Evolutionary conservation across 2,113 vertebrate genomes (phyloP).

Genomic region (Nymphicus hollandicus): DNA sequence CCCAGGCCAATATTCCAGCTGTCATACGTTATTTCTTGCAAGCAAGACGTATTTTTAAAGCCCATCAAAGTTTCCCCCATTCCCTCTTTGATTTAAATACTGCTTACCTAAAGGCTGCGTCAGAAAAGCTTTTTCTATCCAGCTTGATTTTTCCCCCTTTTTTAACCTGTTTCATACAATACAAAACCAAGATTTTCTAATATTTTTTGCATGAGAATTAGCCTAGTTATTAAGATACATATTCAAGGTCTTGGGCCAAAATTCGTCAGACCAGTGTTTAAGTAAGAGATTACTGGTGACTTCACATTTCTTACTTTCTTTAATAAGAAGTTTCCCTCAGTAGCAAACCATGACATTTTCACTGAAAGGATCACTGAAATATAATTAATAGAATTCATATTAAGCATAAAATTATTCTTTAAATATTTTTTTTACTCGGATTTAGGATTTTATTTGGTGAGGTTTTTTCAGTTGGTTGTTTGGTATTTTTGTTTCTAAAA

Average conservation of each 20-base stretch:
- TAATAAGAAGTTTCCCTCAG: background rate
- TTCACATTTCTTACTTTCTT: background rate
- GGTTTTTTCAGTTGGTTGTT: background rate
- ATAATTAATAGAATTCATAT: background rate
- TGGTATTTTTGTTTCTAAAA: background rate
- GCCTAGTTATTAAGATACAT: background rate
- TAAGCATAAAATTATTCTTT: background rate
- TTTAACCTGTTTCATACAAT: background rate
- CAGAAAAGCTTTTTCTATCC: background rate
- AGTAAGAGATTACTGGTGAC: background rate
- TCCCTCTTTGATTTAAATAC: background rate
- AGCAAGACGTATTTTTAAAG: background rate
- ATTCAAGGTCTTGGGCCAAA: background rate
- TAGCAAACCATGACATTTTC: background rate
- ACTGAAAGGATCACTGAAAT: background rate
- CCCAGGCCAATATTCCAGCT: background rate
- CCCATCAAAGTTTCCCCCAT: fast-evolving
- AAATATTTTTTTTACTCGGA: background rate
- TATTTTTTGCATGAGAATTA: background rate
- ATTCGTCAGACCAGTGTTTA: background rate
- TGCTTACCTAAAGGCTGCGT: background rate
- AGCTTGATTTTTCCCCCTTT: background rate
- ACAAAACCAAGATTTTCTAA: background rate
- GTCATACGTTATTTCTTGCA: fast-evolving
- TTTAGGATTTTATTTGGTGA: background rate